A percentile compares a stretch with the other conserved stretches of the same genome.
These are phyloP conservation scores for Uria lomvia DNA, from an alignment of 2,113 vertebrate species.

Conservation along the genomic window DNA sequence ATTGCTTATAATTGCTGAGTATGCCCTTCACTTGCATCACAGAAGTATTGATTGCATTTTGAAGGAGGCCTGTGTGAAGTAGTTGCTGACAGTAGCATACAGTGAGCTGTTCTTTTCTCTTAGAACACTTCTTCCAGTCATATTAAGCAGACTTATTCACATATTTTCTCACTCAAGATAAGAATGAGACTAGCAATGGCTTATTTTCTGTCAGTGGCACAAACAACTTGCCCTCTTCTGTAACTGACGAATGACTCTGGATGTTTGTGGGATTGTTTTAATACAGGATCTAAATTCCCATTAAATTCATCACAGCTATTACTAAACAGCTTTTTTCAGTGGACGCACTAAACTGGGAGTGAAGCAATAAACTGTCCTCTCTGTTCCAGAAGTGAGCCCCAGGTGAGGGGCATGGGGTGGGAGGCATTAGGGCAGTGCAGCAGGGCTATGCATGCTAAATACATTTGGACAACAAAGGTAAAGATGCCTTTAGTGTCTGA, in stretches of 20 bases:
- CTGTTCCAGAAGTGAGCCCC: background rate
- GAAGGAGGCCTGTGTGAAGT: background rate
- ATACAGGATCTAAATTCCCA: background rate
- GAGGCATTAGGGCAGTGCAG: background rate
- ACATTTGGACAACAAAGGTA: background rate
- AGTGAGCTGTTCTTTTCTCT: background rate
- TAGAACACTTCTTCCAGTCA: background rate
- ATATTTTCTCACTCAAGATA: background rate
- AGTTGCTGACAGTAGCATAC: background rate
- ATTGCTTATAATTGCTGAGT: background rate
- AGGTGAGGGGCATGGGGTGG: background rate
- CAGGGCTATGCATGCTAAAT: background rate
- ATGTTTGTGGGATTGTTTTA: background rate
- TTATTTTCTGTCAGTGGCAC: background rate
- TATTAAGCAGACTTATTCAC: background rate
- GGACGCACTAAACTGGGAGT: background rate
- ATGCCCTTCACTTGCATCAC: background rate
- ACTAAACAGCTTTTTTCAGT: background rate
- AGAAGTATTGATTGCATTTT: background rate
- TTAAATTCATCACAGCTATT: background rate
- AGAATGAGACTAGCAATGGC: background rate
- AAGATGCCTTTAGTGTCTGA: background rate
- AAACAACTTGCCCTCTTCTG: background rate
- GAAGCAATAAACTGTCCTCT: background rate
- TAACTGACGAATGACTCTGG: background rate